Evolutionary conservation across 2,888 invertebrate species (phyloP).

Genomic region (Helicoverpa assulta): DNA sequence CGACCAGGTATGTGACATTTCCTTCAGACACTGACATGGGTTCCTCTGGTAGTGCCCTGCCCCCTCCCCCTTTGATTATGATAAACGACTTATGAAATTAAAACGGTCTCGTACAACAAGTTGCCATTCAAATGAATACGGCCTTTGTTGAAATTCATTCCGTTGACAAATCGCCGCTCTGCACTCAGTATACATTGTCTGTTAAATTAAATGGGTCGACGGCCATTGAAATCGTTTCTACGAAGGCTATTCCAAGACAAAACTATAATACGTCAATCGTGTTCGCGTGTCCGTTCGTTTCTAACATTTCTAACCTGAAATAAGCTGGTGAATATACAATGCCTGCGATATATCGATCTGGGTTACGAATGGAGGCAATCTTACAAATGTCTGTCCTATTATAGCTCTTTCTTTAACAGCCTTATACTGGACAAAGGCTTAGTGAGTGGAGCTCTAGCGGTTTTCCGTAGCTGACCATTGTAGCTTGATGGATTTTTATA

Average conservation of each 20-base stretch:
- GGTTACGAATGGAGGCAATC: slow-evolving; percentile 74
- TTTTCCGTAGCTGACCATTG: slow-evolving; percentile 42
- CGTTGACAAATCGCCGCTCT: slow-evolving; percentile 88
- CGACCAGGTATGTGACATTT: slow-evolving; percentile 86
- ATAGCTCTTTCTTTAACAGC: slow-evolving; percentile 75
- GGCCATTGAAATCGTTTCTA: slow-evolving; percentile 84
- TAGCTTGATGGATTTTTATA: slow-evolving; percentile 60
- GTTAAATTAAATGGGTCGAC: slow-evolving; percentile 86
- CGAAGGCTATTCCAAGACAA: slow-evolving; percentile 84
- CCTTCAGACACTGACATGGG: slow-evolving; percentile 89
- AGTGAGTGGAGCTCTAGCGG: slow-evolving; percentile 59
- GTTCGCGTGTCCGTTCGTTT: slow-evolving; percentile 77
- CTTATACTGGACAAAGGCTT: slow-evolving; percentile 71
- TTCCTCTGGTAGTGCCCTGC: slow-evolving; percentile 68
- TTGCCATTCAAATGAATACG: slow-evolving; percentile 88
- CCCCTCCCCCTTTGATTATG: slow-evolving; percentile 85
- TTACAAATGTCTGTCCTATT: slow-evolving; percentile 76
- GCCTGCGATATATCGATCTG: slow-evolving; percentile 77
- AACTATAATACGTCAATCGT: slow-evolving; percentile 84
- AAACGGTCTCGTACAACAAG: slow-evolving; percentile 89
- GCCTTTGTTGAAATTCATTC: slow-evolving; percentile 88
- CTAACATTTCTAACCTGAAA: slow-evolving; percentile 75
- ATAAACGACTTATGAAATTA: slow-evolving; percentile 90
- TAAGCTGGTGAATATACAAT: slow-evolving; percentile 85
- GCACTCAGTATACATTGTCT: slow-evolving; percentile 86